Evolutionary conservation across 2,888 invertebrate genomes (phyloP), one percentile per base, ranked within the genome.

Genomic region (Megaustenia siamemsis): DNA sequence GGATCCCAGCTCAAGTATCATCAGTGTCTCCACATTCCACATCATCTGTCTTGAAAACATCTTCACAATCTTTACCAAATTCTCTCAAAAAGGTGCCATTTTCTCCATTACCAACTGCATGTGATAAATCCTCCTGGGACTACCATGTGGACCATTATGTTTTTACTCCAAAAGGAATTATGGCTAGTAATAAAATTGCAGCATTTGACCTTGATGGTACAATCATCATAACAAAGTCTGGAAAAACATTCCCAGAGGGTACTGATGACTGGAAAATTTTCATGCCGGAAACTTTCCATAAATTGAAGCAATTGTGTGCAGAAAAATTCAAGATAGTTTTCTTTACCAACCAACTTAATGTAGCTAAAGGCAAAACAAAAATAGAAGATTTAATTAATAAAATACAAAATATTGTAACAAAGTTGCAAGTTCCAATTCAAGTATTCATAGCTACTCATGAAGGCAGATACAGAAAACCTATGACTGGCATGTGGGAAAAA

Each of bases 141-240:
- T 53, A 40, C 35, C 35, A 82, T 60, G 71, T 77, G 24, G 78
- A 79, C 63, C 73, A 78, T 68, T 63, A 32, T 76, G 80, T 85
- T 1, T 82, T 77, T 24, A 85, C 85, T 43, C 79, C 84, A 40
- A 84, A 84, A 79, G 84, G 84, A 71, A 79, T 84, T 21, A 43
- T 28, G 28, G 32, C 66, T 24, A 63, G 79, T 71, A 28, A 28
- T 28, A 79, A 84, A 96, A 96, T 98, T 91, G 98, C 98, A 66
- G 96, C 96, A 0, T 99, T 97, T 95, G 98, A 98, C 94, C 95
- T 99, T 95, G 98, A 99, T 95, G 97, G 98, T 28, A 99, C 99
- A 15, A 95, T 99, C 69, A 98, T 99, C 82, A 96, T 96, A 91
- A 98, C 99, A 0, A 96, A 97, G 93, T 98, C 98, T 2, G 98